Evolutionary conservation across 1,140 invertebrate genomes (phyloP).

Genomic region (Cydia amplana): DNA sequence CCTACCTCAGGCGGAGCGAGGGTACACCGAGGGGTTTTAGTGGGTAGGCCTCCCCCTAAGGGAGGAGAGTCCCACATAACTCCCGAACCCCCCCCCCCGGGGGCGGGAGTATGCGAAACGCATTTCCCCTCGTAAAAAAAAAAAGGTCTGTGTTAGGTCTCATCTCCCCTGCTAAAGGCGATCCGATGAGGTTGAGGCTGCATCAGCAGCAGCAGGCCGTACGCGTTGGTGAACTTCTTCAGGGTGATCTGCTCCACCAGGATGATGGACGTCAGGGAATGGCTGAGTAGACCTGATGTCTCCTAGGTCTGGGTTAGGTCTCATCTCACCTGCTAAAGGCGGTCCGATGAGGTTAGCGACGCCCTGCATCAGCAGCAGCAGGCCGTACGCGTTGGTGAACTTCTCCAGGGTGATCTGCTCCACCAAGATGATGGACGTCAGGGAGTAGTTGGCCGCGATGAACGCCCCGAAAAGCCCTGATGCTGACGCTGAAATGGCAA

Average conservation of each 20-base stretch:
- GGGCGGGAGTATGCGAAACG: too few relatives aligned
- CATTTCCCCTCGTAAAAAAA: too few relatives aligned
- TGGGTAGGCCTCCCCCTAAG: too few relatives aligned
- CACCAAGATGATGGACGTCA: constrained; percentile 92
- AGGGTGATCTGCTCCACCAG: constrained; percentile 91
- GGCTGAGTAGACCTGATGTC: constrained; percentile 68
- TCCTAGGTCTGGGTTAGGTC: neutral
- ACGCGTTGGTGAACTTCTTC: constrained; percentile 94
- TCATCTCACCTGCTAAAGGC: constrained; percentile 86
- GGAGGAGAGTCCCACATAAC: too few relatives aligned
- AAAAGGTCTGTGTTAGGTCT: too few relatives aligned
- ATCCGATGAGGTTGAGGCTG: constrained; percentile 71
- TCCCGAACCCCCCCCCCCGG: too few relatives aligned
- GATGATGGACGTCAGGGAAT: constrained; percentile 92
- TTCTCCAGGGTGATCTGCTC: constrained; percentile 91
- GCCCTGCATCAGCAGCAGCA: constrained; percentile 92
- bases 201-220: constrained; percentile 91
- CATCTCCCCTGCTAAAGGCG: too few relatives aligned
- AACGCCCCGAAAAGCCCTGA: constrained; percentile 89
- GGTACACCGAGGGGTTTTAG: too few relatives aligned
- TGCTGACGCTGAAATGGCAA: constrained; percentile 72
- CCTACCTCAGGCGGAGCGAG: too few relatives aligned
- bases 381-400: constrained; percentile 94
- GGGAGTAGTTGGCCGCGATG: constrained; percentile 92
- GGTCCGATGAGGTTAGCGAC: constrained; percentile 93